Conservation (phyloP, 2,888 invertebrate species). For the Orthonevra nobilis region DNA sequence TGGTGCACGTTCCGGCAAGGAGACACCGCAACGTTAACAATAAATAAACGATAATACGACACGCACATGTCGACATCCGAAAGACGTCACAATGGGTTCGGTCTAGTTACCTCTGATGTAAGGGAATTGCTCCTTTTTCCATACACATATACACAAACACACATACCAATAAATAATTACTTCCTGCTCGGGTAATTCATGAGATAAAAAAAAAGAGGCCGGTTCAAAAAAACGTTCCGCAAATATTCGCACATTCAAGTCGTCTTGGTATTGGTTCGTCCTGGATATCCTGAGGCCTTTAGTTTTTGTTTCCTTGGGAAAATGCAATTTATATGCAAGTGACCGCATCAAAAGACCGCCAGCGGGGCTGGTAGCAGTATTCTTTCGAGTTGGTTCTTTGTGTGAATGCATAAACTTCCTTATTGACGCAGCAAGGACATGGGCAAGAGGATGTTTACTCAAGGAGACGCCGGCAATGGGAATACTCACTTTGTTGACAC, state of each 20-base stretch:
- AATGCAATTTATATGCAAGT: conserved; percentile 65
- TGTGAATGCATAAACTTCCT: conserved; percentile 35
- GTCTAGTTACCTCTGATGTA: conserved; percentile 20
- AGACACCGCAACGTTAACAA: conserved; percentile 8
- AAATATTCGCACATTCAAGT: too few relatives aligned
- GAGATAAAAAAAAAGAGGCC: neutral
- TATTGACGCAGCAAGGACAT: conserved; percentile 48
- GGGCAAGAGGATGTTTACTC: conserved; percentile 34
- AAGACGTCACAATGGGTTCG: conserved; percentile 38
- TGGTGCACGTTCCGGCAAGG: neutral
- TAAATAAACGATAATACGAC: conserved; percentile 40
- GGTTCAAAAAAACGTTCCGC: conserved; percentile 16
- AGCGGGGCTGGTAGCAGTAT: conserved; percentile 7
- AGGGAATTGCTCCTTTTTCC: conserved; percentile 6
- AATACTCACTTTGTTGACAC: conserved; percentile 39
- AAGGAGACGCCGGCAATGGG: conserved; percentile 39
- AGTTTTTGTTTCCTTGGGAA: conserved; percentile 34
- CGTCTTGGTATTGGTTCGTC: conserved; percentile 16
- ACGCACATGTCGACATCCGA: conserved; percentile 54
- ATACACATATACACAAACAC: neutral
- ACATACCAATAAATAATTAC: conserved; percentile 48
- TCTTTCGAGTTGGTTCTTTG: conserved; percentile 23
- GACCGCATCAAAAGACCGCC: conserved; percentile 58
- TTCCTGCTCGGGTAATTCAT: conserved; percentile 55
- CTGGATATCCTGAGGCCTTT: conserved; percentile 33